Conservation (phyloP, 2,113 vertebrate genomes). For the Pseudopipra pipra region DNA sequence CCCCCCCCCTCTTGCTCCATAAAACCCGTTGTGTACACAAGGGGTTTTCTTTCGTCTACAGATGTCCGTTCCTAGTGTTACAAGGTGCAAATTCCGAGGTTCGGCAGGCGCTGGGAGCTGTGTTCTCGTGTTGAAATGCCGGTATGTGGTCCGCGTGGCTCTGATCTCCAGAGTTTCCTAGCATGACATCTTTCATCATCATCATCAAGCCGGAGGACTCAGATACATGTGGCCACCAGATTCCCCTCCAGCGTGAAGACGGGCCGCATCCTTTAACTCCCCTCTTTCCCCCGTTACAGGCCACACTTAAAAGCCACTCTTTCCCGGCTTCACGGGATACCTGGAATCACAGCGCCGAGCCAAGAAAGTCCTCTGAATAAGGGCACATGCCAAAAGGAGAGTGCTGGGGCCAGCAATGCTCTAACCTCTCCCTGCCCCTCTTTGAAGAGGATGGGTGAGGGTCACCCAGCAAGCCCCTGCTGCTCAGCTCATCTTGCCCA, state of each 20-base stretch:
- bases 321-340: neutral
- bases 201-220: slow-evolving; percentile 54
- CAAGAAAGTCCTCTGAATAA: neutral
- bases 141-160: slow-evolving; percentile 57
- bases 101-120: slow-evolving; percentile 48
- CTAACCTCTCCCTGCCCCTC: neutral
- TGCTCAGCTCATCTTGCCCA: neutral
- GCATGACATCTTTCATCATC: slow-evolving; percentile 75
- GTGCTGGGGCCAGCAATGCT: neutral
- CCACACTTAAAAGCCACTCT: slow-evolving; percentile 59
- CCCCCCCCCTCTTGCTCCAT: neutral
- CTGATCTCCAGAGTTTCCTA: slow-evolving; percentile 61
- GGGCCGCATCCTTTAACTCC: slow-evolving; percentile 66
- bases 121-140: slow-evolving; percentile 65
- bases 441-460: neutral
- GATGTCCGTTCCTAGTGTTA: slow-evolving; percentile 62
- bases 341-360: neutral
- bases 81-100: slow-evolving; percentile 56
- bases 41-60: slow-evolving; percentile 42
- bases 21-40: slow-evolving; percentile 32
- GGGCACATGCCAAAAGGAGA: neutral
- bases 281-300: slow-evolving; percentile 45
- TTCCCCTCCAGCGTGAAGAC: slow-evolving; percentile 61
- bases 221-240: slow-evolving; percentile 79
- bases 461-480: neutral